These are phyloP conservation scores for Ochlodes sylvanus DNA, from an alignment of 2,888 invertebrate species.

Conservation along the genomic window DNA sequence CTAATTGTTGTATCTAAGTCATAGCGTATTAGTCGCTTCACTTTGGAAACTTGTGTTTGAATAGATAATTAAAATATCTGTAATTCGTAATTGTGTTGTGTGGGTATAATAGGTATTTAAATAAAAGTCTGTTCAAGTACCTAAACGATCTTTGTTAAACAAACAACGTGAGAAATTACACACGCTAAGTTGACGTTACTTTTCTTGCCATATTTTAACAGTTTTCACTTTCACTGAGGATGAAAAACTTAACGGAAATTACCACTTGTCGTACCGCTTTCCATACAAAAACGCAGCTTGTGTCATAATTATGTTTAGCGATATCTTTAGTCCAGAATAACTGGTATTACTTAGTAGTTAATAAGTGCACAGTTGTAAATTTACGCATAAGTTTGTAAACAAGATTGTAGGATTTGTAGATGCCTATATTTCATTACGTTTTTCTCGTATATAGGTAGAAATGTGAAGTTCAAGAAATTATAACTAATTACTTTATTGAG, in stretches of 20 bases:
- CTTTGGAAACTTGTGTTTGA: no score
- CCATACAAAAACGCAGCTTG: constrained; percentile 43
- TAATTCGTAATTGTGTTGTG: no score
- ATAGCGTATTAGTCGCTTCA: no score
- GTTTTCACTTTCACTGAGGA: constrained; percentile 47
- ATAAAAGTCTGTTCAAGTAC: neutral
- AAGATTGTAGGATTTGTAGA: neutral
- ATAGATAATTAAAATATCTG: no score
- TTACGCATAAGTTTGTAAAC: neutral
- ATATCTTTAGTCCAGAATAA: constrained; percentile 43
- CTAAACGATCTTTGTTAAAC: neutral
- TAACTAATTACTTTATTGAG: no score
- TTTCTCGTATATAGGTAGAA: neutral
- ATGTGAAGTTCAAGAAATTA: no score
- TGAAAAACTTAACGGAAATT: constrained; percentile 47
- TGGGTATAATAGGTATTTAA: no score
- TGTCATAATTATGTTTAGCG: constrained; percentile 44
- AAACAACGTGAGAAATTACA: no score
- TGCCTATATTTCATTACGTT: neutral
- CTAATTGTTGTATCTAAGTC: no score
- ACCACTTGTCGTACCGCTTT: constrained; percentile 47
- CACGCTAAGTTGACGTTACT: neutral
- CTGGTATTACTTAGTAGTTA: constrained; percentile 10
- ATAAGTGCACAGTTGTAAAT: neutral
- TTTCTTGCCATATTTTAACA: constrained; percentile 33